Conservation (phyloP, 2,888 invertebrate species). For the Mimas tiliae region DNA sequence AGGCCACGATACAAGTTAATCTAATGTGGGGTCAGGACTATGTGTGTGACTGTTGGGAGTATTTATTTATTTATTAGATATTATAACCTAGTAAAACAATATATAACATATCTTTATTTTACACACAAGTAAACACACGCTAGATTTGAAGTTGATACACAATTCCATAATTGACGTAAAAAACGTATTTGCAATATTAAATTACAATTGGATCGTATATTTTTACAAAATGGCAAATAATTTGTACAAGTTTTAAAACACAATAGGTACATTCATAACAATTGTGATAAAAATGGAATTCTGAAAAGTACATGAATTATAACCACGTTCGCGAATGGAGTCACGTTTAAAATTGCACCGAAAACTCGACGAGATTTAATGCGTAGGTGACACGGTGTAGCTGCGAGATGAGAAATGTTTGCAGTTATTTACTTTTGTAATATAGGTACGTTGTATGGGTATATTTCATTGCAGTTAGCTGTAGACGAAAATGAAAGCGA, state of each 20-base stretch:
- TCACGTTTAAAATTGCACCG: constrained; percentile 8
- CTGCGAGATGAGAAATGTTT: constrained; percentile 13
- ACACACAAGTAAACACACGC: too few relatives aligned
- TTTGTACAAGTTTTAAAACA: not conserved
- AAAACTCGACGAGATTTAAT: constrained; percentile 4
- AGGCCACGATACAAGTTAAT: too few relatives aligned
- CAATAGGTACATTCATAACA: not conserved
- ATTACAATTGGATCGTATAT: too few relatives aligned
- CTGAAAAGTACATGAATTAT: constrained; percentile 14
- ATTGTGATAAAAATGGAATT: not conserved
- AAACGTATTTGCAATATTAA: too few relatives aligned
- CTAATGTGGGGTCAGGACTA: too few relatives aligned
- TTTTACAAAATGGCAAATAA: not conserved
- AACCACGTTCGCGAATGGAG: not conserved
- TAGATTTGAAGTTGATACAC: too few relatives aligned
- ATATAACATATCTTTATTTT: too few relatives aligned
- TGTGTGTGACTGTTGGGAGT: too few relatives aligned
- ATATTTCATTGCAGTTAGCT: not conserved
- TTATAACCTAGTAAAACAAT: too few relatives aligned
- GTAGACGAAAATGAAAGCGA: not conserved
- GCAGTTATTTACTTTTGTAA: not conserved
- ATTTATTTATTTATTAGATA: too few relatives aligned
- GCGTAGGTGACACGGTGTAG: constrained; percentile 13
- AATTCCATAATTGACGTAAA: too few relatives aligned
- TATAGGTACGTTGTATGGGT: not conserved